Conservation (phyloP, 2,113 vertebrate species). For the Xyliphius kryptos region DNA sequence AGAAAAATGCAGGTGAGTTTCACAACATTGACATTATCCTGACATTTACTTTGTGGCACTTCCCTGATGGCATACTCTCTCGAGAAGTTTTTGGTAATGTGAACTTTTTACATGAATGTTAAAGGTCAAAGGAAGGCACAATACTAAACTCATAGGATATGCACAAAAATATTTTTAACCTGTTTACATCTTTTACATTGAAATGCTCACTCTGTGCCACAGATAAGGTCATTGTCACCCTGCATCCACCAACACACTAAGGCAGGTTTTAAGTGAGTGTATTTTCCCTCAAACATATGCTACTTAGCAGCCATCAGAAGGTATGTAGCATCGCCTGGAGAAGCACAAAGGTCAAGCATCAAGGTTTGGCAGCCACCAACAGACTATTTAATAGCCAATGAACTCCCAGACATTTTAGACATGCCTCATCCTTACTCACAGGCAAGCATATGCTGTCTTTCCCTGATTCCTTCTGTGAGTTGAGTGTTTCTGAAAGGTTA, state of each 20-base stretch:
- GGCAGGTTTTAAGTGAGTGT: slow-evolving; percentile 35
- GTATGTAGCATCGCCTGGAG: slow-evolving; percentile 20
- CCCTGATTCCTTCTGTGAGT: slow-evolving; percentile 45
- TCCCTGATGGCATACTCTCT: slow-evolving; percentile 20
- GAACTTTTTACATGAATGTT: slow-evolving; percentile 62
- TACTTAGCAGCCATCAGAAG: slow-evolving; percentile 33
- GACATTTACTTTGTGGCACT: slow-evolving; percentile 24
- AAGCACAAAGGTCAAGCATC: slow-evolving; percentile 36
- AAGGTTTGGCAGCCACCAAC: slow-evolving; percentile 29
- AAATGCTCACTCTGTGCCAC: slow-evolving; percentile 9
- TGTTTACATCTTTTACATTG: not conserved
- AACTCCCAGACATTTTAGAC: slow-evolving; percentile 55
- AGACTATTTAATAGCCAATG: slow-evolving; percentile 43
- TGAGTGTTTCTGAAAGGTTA: slow-evolving; percentile 43
- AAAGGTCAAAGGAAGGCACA: slow-evolving; percentile 52
- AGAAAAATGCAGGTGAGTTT: not conserved
- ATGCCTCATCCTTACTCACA: slow-evolving; percentile 57
- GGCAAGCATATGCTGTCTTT: slow-evolving; percentile 57
- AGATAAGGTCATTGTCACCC: slow-evolving; percentile 27
- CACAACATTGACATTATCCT: slow-evolving; percentile 24
- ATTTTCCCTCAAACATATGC: slow-evolving; percentile 41
- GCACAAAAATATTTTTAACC: not conserved
- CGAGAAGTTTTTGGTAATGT: slow-evolving; percentile 49
- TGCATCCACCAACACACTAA: slow-evolving; percentile 19
- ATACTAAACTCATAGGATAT: not conserved